These are phyloP conservation scores for Spheniscus humboldti DNA, from an alignment of 2,797 vertebrate species.

Conservation along the genomic window DNA sequence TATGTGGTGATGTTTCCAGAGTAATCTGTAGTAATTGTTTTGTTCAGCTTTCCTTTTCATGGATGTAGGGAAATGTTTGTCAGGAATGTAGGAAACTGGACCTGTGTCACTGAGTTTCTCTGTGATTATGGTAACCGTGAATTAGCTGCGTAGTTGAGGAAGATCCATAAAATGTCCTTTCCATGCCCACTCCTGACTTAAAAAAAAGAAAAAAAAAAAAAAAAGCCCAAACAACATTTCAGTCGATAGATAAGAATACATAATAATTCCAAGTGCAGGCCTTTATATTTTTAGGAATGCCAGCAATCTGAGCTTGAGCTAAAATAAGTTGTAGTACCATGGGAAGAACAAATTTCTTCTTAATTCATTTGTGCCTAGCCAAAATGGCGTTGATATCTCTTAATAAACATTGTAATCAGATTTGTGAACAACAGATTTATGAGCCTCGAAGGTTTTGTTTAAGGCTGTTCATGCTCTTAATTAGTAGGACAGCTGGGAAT, in stretches of 20 bases:
- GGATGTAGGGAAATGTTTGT: neutral
- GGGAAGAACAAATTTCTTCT: neutral
- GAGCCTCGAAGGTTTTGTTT: neutral
- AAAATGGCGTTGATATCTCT: neutral
- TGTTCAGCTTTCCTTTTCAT: neutral
- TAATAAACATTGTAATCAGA: neutral
- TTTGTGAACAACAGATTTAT: neutral
- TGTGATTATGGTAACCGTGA: neutral
- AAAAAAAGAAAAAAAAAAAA: neutral
- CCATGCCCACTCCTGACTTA: neutral
- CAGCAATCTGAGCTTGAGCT: neutral
- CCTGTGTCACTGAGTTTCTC: neutral
- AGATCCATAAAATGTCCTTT: neutral
- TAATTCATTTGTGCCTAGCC: neutral
- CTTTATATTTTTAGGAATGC: neutral
- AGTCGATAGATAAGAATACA: neutral
- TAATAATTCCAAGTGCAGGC: neutral
- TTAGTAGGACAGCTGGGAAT: neutral
- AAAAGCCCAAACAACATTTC: neutral
- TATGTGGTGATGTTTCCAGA: neutral
- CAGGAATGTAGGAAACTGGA: neutral
- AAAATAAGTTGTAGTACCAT: neutral
- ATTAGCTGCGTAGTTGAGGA: neutral
- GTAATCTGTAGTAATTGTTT: neutral
- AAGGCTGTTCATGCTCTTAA: neutral